Conservation (phyloP, 2,888 invertebrate species). For the Ectropis crepuscularia region DNA sequence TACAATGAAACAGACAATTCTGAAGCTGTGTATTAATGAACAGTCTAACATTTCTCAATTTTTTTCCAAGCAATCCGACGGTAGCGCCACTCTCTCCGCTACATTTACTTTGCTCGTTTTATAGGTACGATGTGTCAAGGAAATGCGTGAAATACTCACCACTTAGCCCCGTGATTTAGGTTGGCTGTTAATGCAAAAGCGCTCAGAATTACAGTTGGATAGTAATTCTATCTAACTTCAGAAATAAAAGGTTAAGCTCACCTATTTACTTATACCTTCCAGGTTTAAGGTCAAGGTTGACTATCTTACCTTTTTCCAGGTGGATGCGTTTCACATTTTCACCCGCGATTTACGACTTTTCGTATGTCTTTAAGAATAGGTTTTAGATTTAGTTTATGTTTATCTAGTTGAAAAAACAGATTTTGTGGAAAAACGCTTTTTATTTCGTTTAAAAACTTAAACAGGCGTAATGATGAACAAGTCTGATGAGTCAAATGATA, state of each 20-base stretch:
- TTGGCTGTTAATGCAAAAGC: constrained; percentile 10
- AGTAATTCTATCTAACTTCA: constrained; percentile 8
- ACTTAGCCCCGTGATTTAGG: constrained; percentile 16
- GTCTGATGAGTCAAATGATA: no score
- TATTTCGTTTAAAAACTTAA: no score
- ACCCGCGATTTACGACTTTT: no score
- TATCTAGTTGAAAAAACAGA: no score
- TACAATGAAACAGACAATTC: no score
- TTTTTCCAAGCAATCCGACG: not conserved
- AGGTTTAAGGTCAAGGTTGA: no score
- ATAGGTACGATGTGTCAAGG: constrained; percentile 3
- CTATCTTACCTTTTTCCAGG: constrained; percentile 7
- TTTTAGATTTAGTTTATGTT: no score
- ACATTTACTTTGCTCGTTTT: not conserved
- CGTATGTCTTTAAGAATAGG: no score
- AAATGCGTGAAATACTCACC: constrained; percentile 17
- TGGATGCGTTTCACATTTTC: not conserved
- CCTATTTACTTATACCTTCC: not conserved
- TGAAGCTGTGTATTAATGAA: no score
- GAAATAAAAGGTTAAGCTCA: constrained; percentile 1
- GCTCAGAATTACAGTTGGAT: constrained; percentile 13
- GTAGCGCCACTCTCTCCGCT: no score
- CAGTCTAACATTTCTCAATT: not conserved
- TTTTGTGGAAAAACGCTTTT: no score
- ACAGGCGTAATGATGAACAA: no score